Conservation (phyloP, 2,113 vertebrate species). For the Tichodroma muraria region DNA sequence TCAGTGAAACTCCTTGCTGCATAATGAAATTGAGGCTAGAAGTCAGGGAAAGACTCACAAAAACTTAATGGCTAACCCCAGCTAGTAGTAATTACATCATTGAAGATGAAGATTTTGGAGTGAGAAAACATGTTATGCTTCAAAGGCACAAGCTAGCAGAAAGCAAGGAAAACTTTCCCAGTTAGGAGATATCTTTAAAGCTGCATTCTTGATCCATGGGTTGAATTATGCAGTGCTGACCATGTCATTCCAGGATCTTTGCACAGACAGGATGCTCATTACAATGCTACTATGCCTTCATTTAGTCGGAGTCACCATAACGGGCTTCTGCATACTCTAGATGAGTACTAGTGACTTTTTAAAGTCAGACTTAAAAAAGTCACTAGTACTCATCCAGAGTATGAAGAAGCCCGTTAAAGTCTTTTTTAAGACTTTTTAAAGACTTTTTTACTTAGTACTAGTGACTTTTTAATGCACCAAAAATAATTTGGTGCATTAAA, state of each 20-base stretch:
- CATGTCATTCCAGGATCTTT: neutral
- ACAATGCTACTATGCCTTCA: neutral
- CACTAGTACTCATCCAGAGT: no score
- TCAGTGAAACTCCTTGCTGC: neutral
- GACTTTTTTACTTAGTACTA: no score
- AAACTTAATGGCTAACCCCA: neutral
- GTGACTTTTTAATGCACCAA: neutral
- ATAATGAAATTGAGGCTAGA: neutral
- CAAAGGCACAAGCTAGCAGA: neutral
- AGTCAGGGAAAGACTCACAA: neutral
- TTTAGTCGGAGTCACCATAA: neutral
- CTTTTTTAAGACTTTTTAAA: no score
- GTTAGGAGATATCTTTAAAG: neutral
- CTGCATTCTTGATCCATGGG: neutral
- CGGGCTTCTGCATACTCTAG: neutral
- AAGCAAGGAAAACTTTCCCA: neutral
- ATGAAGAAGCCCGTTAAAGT: no score
- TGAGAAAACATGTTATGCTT: neutral
- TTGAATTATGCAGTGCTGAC: neutral
- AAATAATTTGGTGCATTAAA: neutral
- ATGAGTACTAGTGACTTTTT: neutral
- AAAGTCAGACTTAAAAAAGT: no score
- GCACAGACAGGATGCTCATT: neutral
- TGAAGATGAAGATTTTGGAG: neutral
- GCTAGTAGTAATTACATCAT: neutral